phyloP scores from a whole-genome alignment of 2,797 vertebrate species.

The Bothrops alternatus region DNA sequence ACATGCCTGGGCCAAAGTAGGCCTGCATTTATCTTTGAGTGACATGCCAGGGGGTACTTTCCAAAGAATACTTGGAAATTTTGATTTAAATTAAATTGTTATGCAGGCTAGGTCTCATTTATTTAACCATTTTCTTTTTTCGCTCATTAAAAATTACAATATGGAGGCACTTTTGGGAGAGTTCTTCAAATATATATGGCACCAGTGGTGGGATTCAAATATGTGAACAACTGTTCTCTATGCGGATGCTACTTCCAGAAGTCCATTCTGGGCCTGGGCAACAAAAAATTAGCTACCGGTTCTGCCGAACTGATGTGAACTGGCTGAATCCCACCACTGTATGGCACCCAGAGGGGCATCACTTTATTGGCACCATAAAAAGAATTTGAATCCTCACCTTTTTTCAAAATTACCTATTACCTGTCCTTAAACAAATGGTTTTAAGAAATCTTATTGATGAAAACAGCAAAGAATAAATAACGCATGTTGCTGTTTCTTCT shows the following conservation, averaged over 20 bases:
- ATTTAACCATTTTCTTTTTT: not conserved
- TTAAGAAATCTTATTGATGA: not conserved
- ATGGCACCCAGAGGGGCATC: not conserved
- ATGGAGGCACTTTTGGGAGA: not conserved
- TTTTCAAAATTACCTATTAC: not conserved
- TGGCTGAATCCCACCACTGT: no score
- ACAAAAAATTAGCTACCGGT: no score
- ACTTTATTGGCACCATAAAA: not conserved
- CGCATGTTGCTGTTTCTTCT: not conserved
- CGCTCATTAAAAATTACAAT: not conserved
- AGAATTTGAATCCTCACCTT: not conserved
- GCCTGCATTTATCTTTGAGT: not conserved
- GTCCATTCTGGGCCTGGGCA: no score
- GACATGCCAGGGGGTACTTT: not conserved
- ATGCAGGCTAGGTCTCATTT: not conserved
- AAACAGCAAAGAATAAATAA: not conserved
- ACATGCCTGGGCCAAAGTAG: not conserved
- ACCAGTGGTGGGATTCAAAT: no score
- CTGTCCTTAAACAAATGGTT: not conserved
- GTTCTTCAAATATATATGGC: not conserved
- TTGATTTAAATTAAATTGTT: not conserved
- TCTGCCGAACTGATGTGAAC: no score
- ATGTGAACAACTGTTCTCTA: no score
- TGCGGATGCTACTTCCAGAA: no score
- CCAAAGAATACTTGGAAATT: not conserved